Evolutionary conservation across 2,888 invertebrate species (phyloP), one percentile per base, ranked within the genome.

Genomic region (Deroplatys truncata): DNA sequence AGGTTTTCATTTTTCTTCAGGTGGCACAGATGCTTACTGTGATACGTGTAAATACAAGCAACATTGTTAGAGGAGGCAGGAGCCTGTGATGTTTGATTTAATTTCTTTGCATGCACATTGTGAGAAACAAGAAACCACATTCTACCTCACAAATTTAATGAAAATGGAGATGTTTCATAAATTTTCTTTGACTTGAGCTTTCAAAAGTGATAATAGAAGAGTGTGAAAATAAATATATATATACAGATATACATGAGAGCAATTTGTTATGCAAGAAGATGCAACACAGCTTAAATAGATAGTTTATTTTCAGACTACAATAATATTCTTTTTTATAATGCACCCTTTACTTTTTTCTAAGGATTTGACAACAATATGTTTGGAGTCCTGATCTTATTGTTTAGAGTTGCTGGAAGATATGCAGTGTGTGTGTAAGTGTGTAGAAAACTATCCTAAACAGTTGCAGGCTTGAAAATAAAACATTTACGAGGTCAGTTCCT

Each of bases 21-120:
- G 87, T 90, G 88, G 89, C 90, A 89, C 90, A 90, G 89, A 89
- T 90, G 90, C 90, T 90, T 90, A 90, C 90, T 90, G 90, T 90
- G 90, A 90, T 90, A 90, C 88, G 84, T 90, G 89, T 90, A 90
- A 86, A 90, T 90, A 89, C 83, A 85, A 90, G 86, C 88, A 84
- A 89, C 86, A 88, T 49, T 84, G 85, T 20, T 87, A 86, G 28
- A 72, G 72, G 84, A 87, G 29, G 29, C 82, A 83, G 20, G 84
- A 88, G 88, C 88, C 82, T 89, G 88, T 89, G 88, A 89, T 88
- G 87, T 87, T 84, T 82, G 84, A 89, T 43, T 86, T 89, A 49
- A 82, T 85, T 85, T 85, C 43, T 82, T 89, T 82, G 85, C 84
- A 88, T 88, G 88, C 89, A 89, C 89, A 83, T 88, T 89, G 89